These are phyloP conservation scores for Cebus imitator DNA, from an alignment of 2,113 vertebrate genomes.

Conservation along the genomic window DNA sequence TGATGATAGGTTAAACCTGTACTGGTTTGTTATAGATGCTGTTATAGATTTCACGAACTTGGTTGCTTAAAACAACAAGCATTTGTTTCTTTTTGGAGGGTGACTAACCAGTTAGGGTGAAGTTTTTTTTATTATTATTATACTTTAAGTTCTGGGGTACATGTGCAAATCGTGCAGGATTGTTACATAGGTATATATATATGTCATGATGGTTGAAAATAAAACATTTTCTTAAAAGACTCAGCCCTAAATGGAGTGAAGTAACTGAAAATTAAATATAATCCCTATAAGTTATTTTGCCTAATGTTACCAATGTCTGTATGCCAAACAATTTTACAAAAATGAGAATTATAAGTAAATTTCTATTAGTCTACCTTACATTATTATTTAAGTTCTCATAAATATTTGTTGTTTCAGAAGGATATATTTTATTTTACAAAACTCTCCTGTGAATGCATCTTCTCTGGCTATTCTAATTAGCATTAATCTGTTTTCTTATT, in stretches of 20 bases:
- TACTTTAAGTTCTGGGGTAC: too few species aligned
- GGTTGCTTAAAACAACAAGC: not conserved
- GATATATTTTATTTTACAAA: not conserved
- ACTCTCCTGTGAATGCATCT: not conserved
- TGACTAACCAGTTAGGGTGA: too few species aligned
- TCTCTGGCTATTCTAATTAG: not conserved
- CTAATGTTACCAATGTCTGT: not conserved
- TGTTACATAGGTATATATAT: too few species aligned
- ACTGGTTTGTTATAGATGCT: not conserved
- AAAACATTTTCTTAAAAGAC: not conserved
- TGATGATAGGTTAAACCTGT: not conserved
- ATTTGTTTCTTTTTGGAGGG: not conserved
- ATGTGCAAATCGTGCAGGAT: too few species aligned
- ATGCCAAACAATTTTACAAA: not conserved
- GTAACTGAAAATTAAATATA: not conserved
- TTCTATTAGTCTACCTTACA: not conserved
- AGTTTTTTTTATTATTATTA: too few species aligned
- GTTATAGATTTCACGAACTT: not conserved
- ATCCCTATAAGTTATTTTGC: not conserved
- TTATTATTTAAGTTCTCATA: not conserved
- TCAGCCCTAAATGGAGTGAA: not conserved
- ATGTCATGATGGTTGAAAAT: not conserved
- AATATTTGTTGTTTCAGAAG: not conserved
- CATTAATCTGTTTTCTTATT: not conserved
- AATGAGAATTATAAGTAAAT: conserved; percentile 1